Conservation (phyloP, 2,113 vertebrate species). For the Pithys albifrons region DNA sequence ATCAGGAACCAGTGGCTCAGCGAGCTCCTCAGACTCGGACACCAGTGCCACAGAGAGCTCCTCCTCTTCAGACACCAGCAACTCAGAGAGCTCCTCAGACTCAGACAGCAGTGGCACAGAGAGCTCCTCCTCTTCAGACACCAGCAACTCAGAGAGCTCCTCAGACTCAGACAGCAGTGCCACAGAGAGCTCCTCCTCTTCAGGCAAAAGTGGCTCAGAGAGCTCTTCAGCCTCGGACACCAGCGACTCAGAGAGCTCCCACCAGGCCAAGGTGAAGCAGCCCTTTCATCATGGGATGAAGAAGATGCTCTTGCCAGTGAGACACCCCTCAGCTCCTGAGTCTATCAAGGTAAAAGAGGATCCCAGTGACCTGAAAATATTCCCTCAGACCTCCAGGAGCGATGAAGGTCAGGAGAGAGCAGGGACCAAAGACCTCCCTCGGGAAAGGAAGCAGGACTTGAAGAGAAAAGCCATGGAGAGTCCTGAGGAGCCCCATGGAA, state of each 20-base stretch:
- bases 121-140: too few relatives aligned
- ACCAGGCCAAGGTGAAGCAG: slow-evolving; percentile 17
- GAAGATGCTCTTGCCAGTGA: slow-evolving; percentile 26
- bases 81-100: background rate
- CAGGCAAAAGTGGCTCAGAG: too few relatives aligned
- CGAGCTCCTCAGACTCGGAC: too few relatives aligned
- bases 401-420: background rate
- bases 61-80: too few relatives aligned
- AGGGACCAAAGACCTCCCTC: background rate
- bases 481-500: slow-evolving; percentile 68
- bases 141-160: too few relatives aligned
- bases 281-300: slow-evolving; percentile 15
- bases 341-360: slow-evolving; percentile 17
- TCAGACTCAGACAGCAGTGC: too few relatives aligned
- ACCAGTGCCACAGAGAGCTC: slow-evolving; percentile 7
- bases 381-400: too few relatives aligned
- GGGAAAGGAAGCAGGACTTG: slow-evolving; percentile 50
- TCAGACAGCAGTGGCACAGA: too few relatives aligned
- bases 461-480: slow-evolving; percentile 46
- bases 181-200: too few relatives aligned
- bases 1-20: background rate
- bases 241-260: background rate
- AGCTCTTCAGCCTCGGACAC: too few relatives aligned
- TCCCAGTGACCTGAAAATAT: background rate
- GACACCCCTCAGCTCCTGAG: background rate